Conservation (phyloP, 92 coral and sea anemone genomes). For the Paragorgia papillata region DNA sequence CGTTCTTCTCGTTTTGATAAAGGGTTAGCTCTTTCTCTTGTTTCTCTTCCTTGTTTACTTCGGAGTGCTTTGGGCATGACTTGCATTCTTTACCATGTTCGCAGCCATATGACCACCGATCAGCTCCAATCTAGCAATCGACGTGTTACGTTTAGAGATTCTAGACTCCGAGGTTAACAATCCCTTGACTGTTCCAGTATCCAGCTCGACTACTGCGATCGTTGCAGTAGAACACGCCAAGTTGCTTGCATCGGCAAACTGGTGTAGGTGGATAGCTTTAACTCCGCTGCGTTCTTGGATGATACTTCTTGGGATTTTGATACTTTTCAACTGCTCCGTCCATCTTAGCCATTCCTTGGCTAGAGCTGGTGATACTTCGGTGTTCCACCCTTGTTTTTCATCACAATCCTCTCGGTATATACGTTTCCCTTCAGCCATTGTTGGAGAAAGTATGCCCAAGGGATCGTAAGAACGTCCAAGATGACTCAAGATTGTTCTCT, state of each 20-base stretch:
- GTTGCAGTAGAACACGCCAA: constrained; percentile 65
- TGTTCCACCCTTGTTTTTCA: constrained; percentile 58
- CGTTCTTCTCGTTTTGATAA: no score
- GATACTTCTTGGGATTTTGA: constrained; percentile 53
- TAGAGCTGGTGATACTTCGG: constrained; percentile 33
- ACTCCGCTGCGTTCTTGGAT: constrained; percentile 16
- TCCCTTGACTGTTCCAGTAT: constrained; percentile 55
- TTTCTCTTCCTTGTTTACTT: constrained; percentile 48
- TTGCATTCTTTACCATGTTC: constrained; percentile 49
- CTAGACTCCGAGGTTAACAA: constrained; percentile 65
- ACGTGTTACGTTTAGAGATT: constrained; percentile 67
- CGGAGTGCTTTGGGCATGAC: constrained; percentile 57
- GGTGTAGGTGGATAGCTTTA: constrained; percentile 53
- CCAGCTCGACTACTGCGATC: constrained; percentile 57
- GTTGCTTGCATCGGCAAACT: constrained; percentile 72
- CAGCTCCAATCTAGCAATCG: constrained; percentile 67
- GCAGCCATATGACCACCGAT: constrained; percentile 66
- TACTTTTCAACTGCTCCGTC: constrained; percentile 54
- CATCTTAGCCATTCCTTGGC: constrained; percentile 49
- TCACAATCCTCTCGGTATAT: constrained; percentile 66
- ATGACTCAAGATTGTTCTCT: no score
- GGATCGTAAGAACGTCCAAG: constrained; percentile 62
- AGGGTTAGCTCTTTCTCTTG: not conserved
- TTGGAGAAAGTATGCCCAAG: constrained; percentile 64
- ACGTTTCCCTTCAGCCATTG: constrained; percentile 54